Conservation (phyloP, 2,797 vertebrate genomes). For the Acipenser transmontanus region DNA sequence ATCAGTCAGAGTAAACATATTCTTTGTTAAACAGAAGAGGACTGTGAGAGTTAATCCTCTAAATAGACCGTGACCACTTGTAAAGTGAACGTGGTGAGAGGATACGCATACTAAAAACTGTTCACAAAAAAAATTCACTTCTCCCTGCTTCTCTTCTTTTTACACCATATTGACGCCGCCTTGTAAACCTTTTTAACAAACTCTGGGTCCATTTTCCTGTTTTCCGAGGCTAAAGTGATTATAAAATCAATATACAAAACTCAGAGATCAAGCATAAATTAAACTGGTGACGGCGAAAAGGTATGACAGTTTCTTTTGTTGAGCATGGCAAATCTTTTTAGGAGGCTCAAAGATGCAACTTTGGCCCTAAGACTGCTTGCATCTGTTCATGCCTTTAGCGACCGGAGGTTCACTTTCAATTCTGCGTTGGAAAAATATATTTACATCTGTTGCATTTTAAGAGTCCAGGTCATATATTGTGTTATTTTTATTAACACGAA, state of each 20-base stretch:
- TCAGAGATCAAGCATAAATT: conserved; percentile 96
- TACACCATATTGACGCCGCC: conserved; percentile 63
- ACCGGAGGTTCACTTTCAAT: conserved; percentile 77
- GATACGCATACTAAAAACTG: conserved; percentile 67
- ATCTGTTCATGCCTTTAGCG: conserved; percentile 88
- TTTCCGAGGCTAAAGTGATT: conserved; percentile 98
- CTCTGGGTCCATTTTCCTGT: conserved; percentile 71
- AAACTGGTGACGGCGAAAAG: conserved; percentile 89
- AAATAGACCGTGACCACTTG: conserved; percentile 68
- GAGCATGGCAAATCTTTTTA: conserved; percentile 98
- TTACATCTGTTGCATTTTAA: too few relatives aligned
- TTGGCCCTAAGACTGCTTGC: conserved; percentile 81
- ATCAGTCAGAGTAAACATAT: neutral
- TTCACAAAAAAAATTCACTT: conserved; percentile 48
- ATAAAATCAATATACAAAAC: conserved; percentile 99
- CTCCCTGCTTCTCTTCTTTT: conserved; percentile 48
- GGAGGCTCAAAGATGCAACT: conserved; percentile 89
- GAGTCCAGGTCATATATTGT: too few relatives aligned
- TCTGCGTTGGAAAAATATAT: conserved; percentile 39
- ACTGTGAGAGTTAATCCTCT: conserved; percentile 67
- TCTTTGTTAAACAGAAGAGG: conserved; percentile 57
- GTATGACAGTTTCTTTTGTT: conserved; percentile 98
- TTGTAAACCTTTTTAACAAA: conserved; percentile 81
- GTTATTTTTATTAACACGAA: too few relatives aligned
- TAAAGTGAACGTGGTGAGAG: conserved; percentile 63